A percentile compares a stretch with the other conserved stretches of the same genome.
Conservation (phyloP, 2,797 vertebrate species). For the Catostomus latipinnis region DNA sequence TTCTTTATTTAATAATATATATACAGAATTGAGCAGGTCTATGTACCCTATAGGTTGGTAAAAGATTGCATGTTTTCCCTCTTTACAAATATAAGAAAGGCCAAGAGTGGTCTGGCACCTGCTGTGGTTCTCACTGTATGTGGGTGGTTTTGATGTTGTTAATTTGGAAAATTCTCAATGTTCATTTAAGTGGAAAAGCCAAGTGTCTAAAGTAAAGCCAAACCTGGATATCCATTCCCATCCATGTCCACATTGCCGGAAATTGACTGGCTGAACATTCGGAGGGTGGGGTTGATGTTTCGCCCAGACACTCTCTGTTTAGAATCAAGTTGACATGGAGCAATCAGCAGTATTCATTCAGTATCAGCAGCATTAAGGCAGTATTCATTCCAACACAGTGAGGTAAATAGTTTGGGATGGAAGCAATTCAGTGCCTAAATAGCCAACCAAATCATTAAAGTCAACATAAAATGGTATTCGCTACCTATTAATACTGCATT, state of each 20-base stretch:
- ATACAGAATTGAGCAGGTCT: background rate
- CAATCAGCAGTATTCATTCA: constrained; percentile 25
- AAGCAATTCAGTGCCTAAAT: background rate
- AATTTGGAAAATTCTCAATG: constrained; percentile 22
- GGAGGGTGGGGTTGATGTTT: constrained; percentile 83
- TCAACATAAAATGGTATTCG: no score
- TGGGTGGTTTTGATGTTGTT: constrained; percentile 31
- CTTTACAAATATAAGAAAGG: constrained; percentile 2
- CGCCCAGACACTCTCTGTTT: constrained; percentile 89
- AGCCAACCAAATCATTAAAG: no score
- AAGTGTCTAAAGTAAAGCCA: constrained; percentile 40
- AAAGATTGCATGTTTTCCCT: constrained; percentile 3
- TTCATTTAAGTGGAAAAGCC: constrained; percentile 14
- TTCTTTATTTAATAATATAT: background rate
- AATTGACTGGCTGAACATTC: constrained; percentile 98
- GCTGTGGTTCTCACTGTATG: constrained; percentile 12
- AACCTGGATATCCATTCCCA: constrained; percentile 94
- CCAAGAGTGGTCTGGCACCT: constrained; percentile 27
- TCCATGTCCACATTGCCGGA: constrained; percentile 97
- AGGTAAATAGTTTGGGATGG: no score
- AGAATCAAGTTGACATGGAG: constrained; percentile 57
- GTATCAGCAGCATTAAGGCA: background rate
- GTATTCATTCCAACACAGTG: background rate
- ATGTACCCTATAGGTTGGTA: background rate
- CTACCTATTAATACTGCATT: no score